phyloP scores from a whole-genome alignment of 2,888 invertebrate genomes.

The Myopa tessellatipennis region DNA sequence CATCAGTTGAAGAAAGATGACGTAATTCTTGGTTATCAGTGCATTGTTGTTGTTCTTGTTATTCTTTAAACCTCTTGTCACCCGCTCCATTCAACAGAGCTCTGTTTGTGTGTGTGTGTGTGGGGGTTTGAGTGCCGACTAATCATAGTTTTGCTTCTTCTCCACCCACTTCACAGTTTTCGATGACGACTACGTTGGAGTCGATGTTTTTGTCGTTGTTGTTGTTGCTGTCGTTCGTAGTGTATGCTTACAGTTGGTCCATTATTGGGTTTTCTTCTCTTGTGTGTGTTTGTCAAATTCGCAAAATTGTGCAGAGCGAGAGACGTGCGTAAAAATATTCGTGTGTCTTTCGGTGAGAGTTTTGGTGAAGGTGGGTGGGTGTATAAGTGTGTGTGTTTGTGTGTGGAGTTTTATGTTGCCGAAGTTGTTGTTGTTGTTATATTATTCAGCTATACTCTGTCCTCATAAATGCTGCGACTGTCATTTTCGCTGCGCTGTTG shows the following conservation, averaged over 20 bases:
- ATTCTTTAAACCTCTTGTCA: too few relatives aligned
- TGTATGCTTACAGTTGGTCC: background rate
- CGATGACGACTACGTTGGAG: background rate
- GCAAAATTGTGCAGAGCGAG: conserved; percentile 9
- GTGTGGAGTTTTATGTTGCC: conserved; percentile 14
- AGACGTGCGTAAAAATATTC: conserved; percentile 25
- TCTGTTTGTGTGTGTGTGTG: too few relatives aligned
- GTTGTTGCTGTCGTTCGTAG: conserved; percentile 3
- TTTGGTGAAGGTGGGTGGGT: background rate
- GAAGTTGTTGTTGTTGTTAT: conserved; percentile 10
- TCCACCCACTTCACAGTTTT: background rate
- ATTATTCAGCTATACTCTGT: conserved; percentile 13
- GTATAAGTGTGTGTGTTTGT: background rate
- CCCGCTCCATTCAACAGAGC: too few relatives aligned
- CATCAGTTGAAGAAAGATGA: too few relatives aligned
- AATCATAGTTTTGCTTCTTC: background rate
- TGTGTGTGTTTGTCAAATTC: background rate
- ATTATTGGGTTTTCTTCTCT: background rate
- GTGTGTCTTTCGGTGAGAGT: conserved; percentile 7
- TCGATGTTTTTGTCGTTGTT: background rate
- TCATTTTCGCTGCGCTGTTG: conserved; percentile 1
- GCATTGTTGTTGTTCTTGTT: background rate
- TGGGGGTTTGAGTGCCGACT: too few relatives aligned
- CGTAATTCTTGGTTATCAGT: too few relatives aligned
- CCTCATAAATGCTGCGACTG: conserved; percentile 11